Evolutionary conservation across 1,140 invertebrate species (phyloP).

Genomic region (Manduca sexta): DNA sequence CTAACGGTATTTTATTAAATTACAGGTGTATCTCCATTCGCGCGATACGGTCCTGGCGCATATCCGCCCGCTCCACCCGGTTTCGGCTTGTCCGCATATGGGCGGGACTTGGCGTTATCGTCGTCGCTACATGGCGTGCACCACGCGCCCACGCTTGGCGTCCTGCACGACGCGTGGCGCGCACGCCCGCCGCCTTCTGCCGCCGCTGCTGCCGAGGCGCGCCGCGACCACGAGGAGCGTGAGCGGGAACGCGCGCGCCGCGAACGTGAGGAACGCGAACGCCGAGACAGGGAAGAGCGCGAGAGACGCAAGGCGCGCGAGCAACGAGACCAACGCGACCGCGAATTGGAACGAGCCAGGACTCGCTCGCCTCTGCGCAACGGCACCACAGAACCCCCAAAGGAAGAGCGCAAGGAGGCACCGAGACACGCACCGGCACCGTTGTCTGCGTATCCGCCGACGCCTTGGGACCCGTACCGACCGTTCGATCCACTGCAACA

Average conservation of each 20-base stretch:
- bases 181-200: conserved; percentile 75
- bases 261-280: conserved; percentile 82
- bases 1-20: conserved; percentile 17
- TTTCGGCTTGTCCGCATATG: conserved; percentile 79
- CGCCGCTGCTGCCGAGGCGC: conserved; percentile 46
- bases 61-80: conserved; percentile 73
- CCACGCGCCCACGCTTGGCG: conserved; percentile 42
- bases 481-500: conserved; percentile 77
- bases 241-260: conserved; percentile 76
- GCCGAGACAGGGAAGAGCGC: conserved; percentile 77
- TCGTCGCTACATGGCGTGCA: conserved; percentile 56
- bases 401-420: conserved; percentile 72
- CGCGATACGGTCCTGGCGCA: conserved; percentile 79
- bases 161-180: conserved; percentile 63
- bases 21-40: conserved; percentile 83
- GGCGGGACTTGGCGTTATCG: conserved; percentile 74
- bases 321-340: conserved; percentile 43
- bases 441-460: conserved; percentile 75
- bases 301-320: conserved; percentile 60
- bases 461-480: conserved; percentile 78
- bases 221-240: conserved; percentile 78
- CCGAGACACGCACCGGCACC: conserved; percentile 72
- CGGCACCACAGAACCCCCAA: conserved; percentile 67
- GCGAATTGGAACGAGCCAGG: conserved; percentile 69
- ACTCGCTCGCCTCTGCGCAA: conserved; percentile 83